Conservation (phyloP, 2,888 invertebrate genomes). For the Xestoiulus laeticollis region DNA sequence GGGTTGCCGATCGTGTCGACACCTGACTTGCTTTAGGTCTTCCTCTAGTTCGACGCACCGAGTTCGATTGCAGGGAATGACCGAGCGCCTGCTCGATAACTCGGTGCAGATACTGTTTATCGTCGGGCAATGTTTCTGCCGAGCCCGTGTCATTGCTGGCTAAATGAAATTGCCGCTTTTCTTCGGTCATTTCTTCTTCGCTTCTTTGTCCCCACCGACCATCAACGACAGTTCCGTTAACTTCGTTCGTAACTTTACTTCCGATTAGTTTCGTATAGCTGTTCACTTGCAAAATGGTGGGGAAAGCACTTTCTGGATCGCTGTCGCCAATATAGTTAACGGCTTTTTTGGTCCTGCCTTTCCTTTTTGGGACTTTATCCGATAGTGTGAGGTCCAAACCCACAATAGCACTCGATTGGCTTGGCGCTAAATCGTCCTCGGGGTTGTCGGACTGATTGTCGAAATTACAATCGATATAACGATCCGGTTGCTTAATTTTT, state of each 20-base stretch:
- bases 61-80: not conserved
- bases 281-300: not conserved
- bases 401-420: not conserved
- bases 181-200: not conserved
- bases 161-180: not conserved
- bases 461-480: not conserved
- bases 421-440: not conserved
- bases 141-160: not conserved
- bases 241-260: not conserved
- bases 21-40: not conserved
- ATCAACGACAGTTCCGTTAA: not conserved
- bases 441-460: not conserved
- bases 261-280: not conserved
- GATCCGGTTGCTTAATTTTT: conserved; percentile 4
- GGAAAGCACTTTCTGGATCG: not conserved
- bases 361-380: not conserved
- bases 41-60: not conserved
- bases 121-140: not conserved
- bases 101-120: not conserved
- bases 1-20: not conserved
- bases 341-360: not conserved
- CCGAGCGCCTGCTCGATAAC: not conserved
- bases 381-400: not conserved
- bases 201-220: not conserved
- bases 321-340: not conserved